Base-by-base conservation (phyloP, 2,113 vertebrate species). In the Marmota flaviventris region DNA sequence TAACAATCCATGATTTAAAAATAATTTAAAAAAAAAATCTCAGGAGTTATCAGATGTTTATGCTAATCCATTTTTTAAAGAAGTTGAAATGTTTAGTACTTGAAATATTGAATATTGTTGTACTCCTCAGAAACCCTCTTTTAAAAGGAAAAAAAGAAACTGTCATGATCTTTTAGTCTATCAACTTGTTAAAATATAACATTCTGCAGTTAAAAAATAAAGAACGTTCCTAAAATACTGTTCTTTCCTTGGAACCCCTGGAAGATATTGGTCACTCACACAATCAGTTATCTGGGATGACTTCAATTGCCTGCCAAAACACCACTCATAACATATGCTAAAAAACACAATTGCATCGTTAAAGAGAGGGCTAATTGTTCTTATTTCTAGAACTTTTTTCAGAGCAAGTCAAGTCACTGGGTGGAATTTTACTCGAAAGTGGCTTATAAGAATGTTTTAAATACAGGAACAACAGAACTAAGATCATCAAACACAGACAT, bases 381-480 rank as follows among this genome's bases (percentile, higher is more conserved):
- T 98, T 98, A 97, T 98, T 98, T 99, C 98, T 99, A 98, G 98
- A 99, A 99, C 99, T 98, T 98, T 98, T 98, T 99, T 98, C 98
- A 94, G 97, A 89, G 95, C 99, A 98, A 99, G 97, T 99, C 99
- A 99, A 97, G 77, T 96, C 85, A 97, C 83, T 96, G 83, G 96
- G 96, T 98, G 98, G 97, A 97, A 98, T 98, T 99, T 98, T 97
- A 34, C 94, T 98, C 98, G 97, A 98, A 98, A 98, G 98, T 11
- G 34, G 84, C 96, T 97, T 98, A 37, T 97, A 96, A 58, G 96
- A 98, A 98, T 97, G 96, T 98, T 98, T 98, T 94, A 98, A 98
- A 97, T 85, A 78, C 97, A 97, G 78, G 42, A 0, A 6, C 94
- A 92, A 91, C 94, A 94, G 97, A 91, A 95, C 93, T 91, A 96